Evolutionary conservation across 2,113 vertebrate species (phyloP), one percentile per base, ranked within the genome.

Genomic region (Barbus barbus): DNA sequence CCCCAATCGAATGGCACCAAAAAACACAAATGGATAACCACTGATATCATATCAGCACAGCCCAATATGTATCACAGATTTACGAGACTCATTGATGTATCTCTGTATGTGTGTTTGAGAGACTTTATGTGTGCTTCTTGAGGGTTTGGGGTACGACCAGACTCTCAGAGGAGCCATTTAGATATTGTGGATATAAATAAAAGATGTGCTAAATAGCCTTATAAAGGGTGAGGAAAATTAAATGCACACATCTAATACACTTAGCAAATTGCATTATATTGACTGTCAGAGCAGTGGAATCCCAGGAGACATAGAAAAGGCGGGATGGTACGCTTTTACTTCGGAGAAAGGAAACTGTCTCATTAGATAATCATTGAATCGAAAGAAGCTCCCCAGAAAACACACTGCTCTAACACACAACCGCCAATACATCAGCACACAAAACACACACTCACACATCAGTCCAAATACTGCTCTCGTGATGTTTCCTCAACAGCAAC

Each of bases 181-280:
- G 88, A 90, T 88, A 90, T 90, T 89, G 90, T 65, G 90, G 90
- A 72, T 82, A 92, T 94, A 89, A 93, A 94, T 95, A 92, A 94
- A 93, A 86, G 51, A 94, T 94, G 89, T 63, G 73, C 56, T 86
- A 82, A 85, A 84, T 36, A 48, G 33, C 26, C 84, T 18, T 44
- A 84, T 90, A 85, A 91, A 89, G 74, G 82, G 85, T 46, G 63
- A 61, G 31, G 0, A 22, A 85, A 91, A 92, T 93, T 87, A 92
- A 93, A 92, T 84, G 89, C 85, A 89, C 88, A 89, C 90, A 86
- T 81, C 86, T 91, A 91, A 92, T 91, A 91, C n/a, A 56, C 81
- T 89, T 93, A 92, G 92, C 92, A 89, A 88, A 84, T 85, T 87
- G 85, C 41, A 87, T 84, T 78, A 85, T 82, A 73, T 60, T 73